A percentile compares a stretch with the other conserved stretches of the same genome.
phyloP scores from a whole-genome alignment of 1,140 invertebrate genomes.

The Papilio polyxenes region DNA sequence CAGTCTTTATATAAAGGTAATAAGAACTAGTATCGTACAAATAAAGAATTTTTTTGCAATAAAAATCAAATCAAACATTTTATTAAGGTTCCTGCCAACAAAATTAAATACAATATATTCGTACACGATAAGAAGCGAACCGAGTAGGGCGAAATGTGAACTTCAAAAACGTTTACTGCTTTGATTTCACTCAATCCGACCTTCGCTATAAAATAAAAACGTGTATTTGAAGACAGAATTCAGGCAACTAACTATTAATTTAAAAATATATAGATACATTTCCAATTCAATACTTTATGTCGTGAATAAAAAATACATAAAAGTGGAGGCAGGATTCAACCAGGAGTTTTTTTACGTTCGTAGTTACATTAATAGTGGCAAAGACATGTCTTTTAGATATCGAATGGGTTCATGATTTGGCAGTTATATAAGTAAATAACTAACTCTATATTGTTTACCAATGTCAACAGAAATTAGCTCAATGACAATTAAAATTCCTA shows the following conservation, averaged over 20 bases:
- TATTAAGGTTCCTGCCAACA: constrained; percentile 13
- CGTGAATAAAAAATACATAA: not conserved
- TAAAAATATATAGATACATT: not conserved
- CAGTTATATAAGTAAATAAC: no score
- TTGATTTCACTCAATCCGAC: constrained; percentile 1
- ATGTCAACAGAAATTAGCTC: not conserved
- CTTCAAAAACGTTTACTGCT: not conserved
- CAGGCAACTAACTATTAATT: not conserved
- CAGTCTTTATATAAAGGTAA: not conserved
- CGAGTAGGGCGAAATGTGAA: constrained; percentile 3
- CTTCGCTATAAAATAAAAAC: not conserved
- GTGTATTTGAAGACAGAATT: not conserved
- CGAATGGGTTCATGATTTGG: no score
- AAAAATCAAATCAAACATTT: constrained; percentile 23
- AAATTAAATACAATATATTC: constrained; percentile 15
- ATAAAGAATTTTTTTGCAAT: not conserved
- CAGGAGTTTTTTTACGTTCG: no score
- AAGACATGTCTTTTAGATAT: no score
- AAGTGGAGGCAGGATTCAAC: no score
- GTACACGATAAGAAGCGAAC: constrained; percentile 1
- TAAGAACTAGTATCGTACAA: not conserved
- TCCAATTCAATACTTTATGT: no score
- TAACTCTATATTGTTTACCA: no score
- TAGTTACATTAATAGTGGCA: no score
- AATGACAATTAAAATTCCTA: constrained; percentile 26